Percentiles rank a stretch among this genome's conserved stretches.
Conservation (phyloP, 2,888 invertebrate species). For the Rhamphomyia laevipes region DNA sequence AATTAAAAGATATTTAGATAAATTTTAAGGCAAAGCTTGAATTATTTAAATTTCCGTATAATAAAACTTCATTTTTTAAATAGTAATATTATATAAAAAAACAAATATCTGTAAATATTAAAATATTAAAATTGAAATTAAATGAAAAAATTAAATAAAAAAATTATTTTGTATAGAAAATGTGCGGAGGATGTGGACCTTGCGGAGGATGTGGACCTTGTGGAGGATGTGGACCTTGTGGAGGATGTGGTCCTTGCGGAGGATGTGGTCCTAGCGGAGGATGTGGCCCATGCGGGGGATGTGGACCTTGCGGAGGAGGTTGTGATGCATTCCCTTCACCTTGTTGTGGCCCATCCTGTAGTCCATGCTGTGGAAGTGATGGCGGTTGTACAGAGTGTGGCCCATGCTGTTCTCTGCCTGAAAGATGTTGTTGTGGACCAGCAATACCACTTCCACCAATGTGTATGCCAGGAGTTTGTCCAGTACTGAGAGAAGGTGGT, state of each 20-base stretch:
- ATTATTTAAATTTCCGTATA: too few species aligned
- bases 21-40: too few species aligned
- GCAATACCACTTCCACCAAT: neutral
- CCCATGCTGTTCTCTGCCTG: neutral
- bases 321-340: slow-evolving; percentile 1
- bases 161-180: too few species aligned
- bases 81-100: too few species aligned
- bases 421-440: neutral
- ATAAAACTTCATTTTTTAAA: too few species aligned
- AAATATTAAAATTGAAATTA: too few species aligned
- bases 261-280: slow-evolving; percentile 21
- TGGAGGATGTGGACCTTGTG: slow-evolving; percentile 3
- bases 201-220: neutral
- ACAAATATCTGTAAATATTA: too few species aligned
- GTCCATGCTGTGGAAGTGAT: slow-evolving; percentile 21
- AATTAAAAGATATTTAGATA: too few species aligned
- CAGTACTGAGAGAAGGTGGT: neutral
- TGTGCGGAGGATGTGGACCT: too few species aligned
- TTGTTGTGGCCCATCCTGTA: slow-evolving; percentile 20
- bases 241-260: slow-evolving; percentile 20
- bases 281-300: slow-evolving; percentile 9
- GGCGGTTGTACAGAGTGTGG: slow-evolving; percentile 18
- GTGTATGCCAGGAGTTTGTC: neutral
- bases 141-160: too few species aligned
- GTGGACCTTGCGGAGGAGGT: slow-evolving; percentile 6